These are phyloP conservation scores for Peromyscus aztecus DNA, from an alignment of 2,797 vertebrate genomes.

Conservation along the genomic window DNA sequence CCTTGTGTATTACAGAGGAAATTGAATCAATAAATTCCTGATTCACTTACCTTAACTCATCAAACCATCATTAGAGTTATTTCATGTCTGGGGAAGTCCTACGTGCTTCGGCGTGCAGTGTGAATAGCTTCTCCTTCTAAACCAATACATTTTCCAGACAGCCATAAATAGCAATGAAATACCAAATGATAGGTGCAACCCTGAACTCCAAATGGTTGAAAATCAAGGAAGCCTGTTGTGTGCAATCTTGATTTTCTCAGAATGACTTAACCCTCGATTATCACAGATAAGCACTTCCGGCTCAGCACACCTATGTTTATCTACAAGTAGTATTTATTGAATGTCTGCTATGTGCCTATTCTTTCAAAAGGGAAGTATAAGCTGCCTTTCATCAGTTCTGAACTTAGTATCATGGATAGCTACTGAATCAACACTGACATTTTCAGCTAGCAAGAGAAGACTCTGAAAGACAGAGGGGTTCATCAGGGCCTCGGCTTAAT, in stretches of 20 bases:
- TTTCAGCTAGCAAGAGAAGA: background rate
- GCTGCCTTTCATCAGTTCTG: background rate
- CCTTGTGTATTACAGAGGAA: constrained; percentile 72
- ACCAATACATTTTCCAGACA: constrained; percentile 55
- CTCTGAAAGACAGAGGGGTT: background rate
- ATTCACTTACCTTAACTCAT: constrained; percentile 75
- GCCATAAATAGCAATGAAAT: constrained; percentile 30
- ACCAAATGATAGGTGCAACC: constrained; percentile 9
- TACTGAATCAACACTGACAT: background rate
- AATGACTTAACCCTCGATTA: constrained; percentile 12
- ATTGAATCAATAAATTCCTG: constrained; percentile 77
- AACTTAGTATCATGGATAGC: background rate
- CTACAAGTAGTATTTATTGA: constrained; percentile 10
- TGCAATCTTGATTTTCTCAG: background rate
- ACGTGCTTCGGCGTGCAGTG: background rate
- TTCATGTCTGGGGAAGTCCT: constrained; percentile 55
- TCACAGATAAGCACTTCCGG: background rate
- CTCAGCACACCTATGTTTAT: background rate
- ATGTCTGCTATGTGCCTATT: background rate
- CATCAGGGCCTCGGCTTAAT: background rate
- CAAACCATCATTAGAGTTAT: constrained; percentile 69
- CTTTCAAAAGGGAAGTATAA: background rate
- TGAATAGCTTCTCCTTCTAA: constrained; percentile 61
- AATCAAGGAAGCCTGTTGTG: constrained; percentile 20
- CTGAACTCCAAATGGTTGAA: constrained; percentile 45